Base-by-base conservation (phyloP, 2,113 vertebrate species). In the Eptesicus fuscus region DNA sequence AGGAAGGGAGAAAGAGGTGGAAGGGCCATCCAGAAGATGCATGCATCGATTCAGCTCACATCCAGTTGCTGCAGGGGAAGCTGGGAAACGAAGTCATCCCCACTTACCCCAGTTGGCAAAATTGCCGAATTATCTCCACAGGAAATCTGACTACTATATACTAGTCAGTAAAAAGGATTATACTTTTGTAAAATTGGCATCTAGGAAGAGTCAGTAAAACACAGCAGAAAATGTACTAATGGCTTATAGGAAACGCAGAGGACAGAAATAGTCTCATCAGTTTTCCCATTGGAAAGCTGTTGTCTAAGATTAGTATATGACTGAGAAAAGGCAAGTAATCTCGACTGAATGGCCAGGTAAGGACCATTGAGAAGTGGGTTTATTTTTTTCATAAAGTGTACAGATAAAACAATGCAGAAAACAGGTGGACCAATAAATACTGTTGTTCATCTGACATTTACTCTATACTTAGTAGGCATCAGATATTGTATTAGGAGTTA, bases 111-210 rank as follows among this genome's bases (percentile, higher is more conserved):
- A 85, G 74, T 59, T 40, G 13, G 40, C 74, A 79, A 63, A 95
- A 79, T 56, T 90, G 63, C 83, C 35, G 17, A 25, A 74, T 93
- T 73, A 70, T 42, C 67, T 86, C 78, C n/a, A 59, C 23, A 70
- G 73, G 78, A 95, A 78, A 14, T 65, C 86, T 51, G 42, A 35
- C 69, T 51, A 49, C 78, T 92, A 25, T n/a, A 49, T 37, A 86
- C 13, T 35, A 28, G 47, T 82, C 74, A n/a, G 42, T 53, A 49
- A 91, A 56, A 93, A 94, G 28, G 83, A 59, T 82, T 61, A n/a
- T 28, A 51, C 37, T 83, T 93, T 94, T 86, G 82, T 65, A 69
- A 92, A 96, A 86, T 82, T 22, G 51, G 11, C 69, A 20, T 89
- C 83, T 94, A 67, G 44, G n/a, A 88, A 95, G 74, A 92, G 51